Percentiles rank a stretch among this genome's conserved stretches.
These are phyloP conservation scores for Cyclophora punctaria DNA, from an alignment of 2,888 invertebrate species.

Conservation along the genomic window DNA sequence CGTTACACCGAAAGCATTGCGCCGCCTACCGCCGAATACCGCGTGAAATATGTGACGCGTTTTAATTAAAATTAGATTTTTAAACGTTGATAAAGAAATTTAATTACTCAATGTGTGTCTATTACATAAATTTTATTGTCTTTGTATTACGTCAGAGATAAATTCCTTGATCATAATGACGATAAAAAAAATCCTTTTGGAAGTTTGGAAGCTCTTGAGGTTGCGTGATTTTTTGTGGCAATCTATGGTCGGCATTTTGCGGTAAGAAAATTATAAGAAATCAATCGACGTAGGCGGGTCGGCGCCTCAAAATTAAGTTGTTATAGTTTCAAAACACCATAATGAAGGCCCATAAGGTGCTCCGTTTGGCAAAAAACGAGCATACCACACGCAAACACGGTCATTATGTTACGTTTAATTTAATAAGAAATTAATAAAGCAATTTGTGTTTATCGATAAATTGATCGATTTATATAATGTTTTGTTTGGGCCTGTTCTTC, in stretches of 20 bases:
- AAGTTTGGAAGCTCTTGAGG: slow-evolving; percentile 16
- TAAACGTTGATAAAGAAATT: slow-evolving; percentile 61
- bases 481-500: slow-evolving; percentile 26
- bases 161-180: background rate
- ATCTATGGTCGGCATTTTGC: slow-evolving; percentile 45
- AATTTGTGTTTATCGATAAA: slow-evolving; percentile 48
- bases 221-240: slow-evolving; percentile 44
- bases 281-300: slow-evolving; percentile 64
- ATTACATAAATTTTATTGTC: slow-evolving; percentile 34
- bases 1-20: slow-evolving; percentile 44
- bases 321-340: slow-evolving; percentile 60
- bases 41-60: slow-evolving; percentile 71
- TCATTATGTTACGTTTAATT: slow-evolving; percentile 55
- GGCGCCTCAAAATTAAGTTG: slow-evolving; percentile 71
- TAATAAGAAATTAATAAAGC: slow-evolving; percentile 53
- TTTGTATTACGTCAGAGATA: background rate
- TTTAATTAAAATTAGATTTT: slow-evolving; percentile 73
- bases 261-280: slow-evolving; percentile 66
- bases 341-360: slow-evolving; percentile 54
- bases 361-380: slow-evolving; percentile 55
- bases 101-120: slow-evolving; percentile 48
- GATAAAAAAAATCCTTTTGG: slow-evolving; percentile 16
- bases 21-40: slow-evolving; percentile 68
- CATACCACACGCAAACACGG: slow-evolving; percentile 59
- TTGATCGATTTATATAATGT: slow-evolving; percentile 39